Evolutionary conservation across 2,888 invertebrate species (phyloP).

Genomic region (Orthonychiurus folsomi): DNA sequence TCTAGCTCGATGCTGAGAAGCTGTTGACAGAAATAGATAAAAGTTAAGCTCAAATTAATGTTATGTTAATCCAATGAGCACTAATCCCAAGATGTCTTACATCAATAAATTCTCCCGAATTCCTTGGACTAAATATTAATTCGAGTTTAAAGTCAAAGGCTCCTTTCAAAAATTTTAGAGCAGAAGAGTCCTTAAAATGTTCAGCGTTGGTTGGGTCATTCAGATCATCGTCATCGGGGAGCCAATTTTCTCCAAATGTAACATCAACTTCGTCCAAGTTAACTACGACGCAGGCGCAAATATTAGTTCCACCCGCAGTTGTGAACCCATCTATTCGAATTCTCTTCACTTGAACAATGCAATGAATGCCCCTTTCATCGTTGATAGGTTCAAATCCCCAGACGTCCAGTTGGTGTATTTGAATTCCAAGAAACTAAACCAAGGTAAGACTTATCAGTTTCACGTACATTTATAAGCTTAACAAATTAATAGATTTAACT

Average conservation of each 20-base stretch:
- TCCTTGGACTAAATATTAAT: slow-evolving; percentile 37
- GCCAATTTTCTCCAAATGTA: slow-evolving; percentile 37
- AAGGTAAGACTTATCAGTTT: background rate
- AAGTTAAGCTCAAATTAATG: background rate
- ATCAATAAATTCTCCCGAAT: slow-evolving; percentile 40
- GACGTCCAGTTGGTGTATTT: slow-evolving; percentile 34
- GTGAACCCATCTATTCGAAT: slow-evolving; percentile 38
- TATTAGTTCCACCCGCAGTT: slow-evolving; percentile 36
- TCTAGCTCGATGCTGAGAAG: slow-evolving; percentile 39
- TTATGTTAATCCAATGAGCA: too few relatives aligned
- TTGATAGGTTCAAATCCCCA: slow-evolving; percentile 38
- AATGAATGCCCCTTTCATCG: slow-evolving; percentile 35
- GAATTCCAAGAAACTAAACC: slow-evolving; percentile 36
- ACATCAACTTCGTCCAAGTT: slow-evolving; percentile 33
- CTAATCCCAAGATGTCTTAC: too few relatives aligned
- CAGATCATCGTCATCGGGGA: slow-evolving; percentile 34
- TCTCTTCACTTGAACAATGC: slow-evolving; percentile 30
- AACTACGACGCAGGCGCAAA: slow-evolving; percentile 38
- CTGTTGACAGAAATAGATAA: slow-evolving; percentile 21
- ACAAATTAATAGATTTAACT: slow-evolving; percentile 5
- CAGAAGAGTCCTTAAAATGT: slow-evolving; percentile 32
- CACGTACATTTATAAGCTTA: background rate
- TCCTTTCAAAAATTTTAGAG: slow-evolving; percentile 23
- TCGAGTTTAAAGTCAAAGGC: slow-evolving; percentile 37
- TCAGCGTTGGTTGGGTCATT: slow-evolving; percentile 28